Percentiles rank a stretch among this genome's conserved stretches.
Evolutionary conservation across 2,113 vertebrate genomes (phyloP).

Genomic region (Brienomyrus brachyistius): DNA sequence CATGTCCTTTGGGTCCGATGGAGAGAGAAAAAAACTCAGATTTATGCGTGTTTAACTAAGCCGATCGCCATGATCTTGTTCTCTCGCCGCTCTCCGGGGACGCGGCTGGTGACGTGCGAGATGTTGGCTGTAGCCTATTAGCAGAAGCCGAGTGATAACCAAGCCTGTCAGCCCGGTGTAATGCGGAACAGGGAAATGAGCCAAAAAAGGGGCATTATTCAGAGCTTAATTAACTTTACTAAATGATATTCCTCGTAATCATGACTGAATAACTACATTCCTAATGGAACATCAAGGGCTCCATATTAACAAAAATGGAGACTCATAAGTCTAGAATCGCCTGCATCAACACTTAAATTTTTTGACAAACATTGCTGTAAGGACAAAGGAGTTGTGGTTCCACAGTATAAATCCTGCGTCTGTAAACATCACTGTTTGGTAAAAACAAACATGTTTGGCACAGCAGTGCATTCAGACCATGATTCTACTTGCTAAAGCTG

Average conservation of each 20-base stretch:
- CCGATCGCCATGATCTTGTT: background rate
- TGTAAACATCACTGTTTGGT: background rate
- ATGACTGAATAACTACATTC: constrained; percentile 22
- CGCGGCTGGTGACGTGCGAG: background rate
- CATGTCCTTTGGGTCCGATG: background rate
- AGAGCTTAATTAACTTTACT: constrained; percentile 24
- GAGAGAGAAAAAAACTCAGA: background rate
- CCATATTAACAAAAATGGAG: background rate
- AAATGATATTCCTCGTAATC: constrained; percentile 24
- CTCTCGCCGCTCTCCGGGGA: background rate
- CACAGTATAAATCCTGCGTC: background rate
- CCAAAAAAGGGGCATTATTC: constrained; percentile 29
- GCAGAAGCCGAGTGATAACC: constrained; percentile 3
- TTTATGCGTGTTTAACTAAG: constrained; percentile 21
- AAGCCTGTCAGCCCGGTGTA: constrained; percentile 5
- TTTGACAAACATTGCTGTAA: background rate
- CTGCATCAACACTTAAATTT: background rate
- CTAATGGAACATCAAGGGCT: constrained; percentile 10
- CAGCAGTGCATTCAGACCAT: background rate
- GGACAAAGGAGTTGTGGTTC: background rate
- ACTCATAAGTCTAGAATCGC: background rate
- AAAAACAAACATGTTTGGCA: background rate
- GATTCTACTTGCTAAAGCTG: background rate
- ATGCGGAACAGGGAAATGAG: constrained; percentile 19
- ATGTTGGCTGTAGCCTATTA: constrained; percentile 21